Percentiles rank a stretch among this genome's conserved stretches.
phyloP scores from a whole-genome alignment of 2,797 vertebrate genomes.

The Presbytis comata region DNA sequence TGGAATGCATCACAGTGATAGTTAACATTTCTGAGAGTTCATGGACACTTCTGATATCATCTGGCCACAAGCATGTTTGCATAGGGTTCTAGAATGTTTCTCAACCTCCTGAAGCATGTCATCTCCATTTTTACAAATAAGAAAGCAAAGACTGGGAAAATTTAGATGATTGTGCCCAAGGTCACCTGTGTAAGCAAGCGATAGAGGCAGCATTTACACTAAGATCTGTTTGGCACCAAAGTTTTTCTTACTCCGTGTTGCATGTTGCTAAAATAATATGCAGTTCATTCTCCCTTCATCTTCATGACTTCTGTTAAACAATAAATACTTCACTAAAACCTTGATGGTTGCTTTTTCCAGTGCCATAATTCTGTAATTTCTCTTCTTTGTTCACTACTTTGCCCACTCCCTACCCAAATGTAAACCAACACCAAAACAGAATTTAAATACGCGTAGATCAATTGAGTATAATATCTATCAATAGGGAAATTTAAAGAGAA shows the following conservation, averaged over 20 bases:
- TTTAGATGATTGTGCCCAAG: neutral
- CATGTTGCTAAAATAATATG: neutral
- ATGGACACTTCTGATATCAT: neutral
- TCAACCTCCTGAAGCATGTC: neutral
- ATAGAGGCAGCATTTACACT: neutral
- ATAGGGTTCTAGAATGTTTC: neutral
- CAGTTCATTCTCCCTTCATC: neutral
- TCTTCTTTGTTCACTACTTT: neutral
- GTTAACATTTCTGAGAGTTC: neutral
- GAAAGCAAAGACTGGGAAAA: neutral
- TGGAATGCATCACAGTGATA: neutral
- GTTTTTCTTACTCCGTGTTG: neutral
- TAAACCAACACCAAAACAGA: neutral
- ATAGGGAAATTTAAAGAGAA: neutral
- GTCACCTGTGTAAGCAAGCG: neutral
- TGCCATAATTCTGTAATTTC: neutral
- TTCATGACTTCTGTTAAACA: neutral
- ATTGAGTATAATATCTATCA: neutral
- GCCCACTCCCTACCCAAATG: neutral
- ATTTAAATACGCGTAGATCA: neutral
- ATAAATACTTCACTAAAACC: neutral
- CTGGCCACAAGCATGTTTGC: neutral
- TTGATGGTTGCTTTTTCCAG: neutral
- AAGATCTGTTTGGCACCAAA: neutral
- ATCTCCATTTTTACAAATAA: neutral